Conservation (phyloP, 2,888 invertebrate species). For the Nowickia ferox region DNA sequence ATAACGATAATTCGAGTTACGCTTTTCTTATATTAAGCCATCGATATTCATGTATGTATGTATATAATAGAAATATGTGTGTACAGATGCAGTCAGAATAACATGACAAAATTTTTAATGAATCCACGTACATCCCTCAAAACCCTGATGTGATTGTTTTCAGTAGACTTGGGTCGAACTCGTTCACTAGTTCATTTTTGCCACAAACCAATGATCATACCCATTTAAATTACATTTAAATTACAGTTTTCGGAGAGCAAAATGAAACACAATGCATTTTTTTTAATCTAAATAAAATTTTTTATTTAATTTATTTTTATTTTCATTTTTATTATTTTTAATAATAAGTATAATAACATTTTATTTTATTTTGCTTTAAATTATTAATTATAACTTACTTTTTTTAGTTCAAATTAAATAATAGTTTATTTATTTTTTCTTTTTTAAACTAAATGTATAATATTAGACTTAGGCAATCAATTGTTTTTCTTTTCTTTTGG, state of each 20-base stretch:
- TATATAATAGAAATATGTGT: no score
- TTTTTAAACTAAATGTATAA: slow-evolving; percentile 71
- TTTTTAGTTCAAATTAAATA: slow-evolving; percentile 73
- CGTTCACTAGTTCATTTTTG: no score
- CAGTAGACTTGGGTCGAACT: no score
- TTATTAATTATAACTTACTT: slow-evolving; percentile 71
- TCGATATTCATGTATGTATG: no score
- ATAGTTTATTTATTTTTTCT: slow-evolving; percentile 55
- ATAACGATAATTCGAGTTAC: no score
- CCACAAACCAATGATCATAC: no score
- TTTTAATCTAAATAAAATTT: slow-evolving; percentile 82
- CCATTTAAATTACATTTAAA: no score
- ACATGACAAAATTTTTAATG: no score
- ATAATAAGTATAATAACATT: slow-evolving; percentile 81
- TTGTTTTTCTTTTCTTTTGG: slow-evolving; percentile 72
- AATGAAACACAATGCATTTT: slow-evolving; percentile 61
- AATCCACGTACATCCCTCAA: no score
- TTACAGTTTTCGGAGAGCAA: slow-evolving; percentile 20
- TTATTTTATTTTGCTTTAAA: slow-evolving; percentile 73
- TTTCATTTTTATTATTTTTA: slow-evolving; percentile 76
- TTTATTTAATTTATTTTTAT: slow-evolving; percentile 76
- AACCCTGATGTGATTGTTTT: not conserved
- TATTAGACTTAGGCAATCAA: slow-evolving; percentile 81
- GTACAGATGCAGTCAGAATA: no score
- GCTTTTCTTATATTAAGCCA: no score